A percentile compares a stretch with the other conserved stretches of the same genome.
phyloP scores from a whole-genome alignment of 1,140 invertebrate species.

The Amphibalanus amphitrite region DNA sequence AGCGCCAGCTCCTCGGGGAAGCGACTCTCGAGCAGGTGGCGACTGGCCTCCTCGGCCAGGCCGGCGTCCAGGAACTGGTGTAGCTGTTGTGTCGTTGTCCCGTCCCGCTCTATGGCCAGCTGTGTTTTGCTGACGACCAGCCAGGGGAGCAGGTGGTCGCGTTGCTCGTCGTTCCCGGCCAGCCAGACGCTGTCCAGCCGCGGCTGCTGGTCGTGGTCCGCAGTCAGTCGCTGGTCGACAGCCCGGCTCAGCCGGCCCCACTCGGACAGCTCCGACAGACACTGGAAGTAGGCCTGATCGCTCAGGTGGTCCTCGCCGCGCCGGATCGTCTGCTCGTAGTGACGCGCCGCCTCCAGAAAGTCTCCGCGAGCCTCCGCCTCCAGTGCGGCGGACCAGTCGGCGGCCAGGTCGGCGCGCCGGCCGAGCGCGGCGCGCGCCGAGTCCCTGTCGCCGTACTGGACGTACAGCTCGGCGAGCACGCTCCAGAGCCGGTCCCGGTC shows the following conservation, averaged over 20 bases:
- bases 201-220: background rate
- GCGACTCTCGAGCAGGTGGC: background rate
- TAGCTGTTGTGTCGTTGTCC: background rate
- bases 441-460: background rate
- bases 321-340: background rate
- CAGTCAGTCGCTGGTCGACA: background rate
- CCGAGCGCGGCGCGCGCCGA: background rate
- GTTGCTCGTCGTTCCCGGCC: background rate
- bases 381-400: background rate
- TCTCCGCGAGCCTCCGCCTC: background rate
- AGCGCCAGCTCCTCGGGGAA: slow-evolving; percentile 14
- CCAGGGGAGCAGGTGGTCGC: slow-evolving; percentile 30
- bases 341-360: background rate
- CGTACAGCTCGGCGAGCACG: background rate
- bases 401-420: background rate
- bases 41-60: background rate
- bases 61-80: background rate
- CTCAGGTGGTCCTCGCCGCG: background rate
- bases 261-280: slow-evolving; percentile 29
- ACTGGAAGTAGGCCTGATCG: slow-evolving; percentile 17
- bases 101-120: slow-evolving; percentile 16
- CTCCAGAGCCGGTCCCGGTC: background rate
- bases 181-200: background rate
- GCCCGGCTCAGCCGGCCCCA: slow-evolving; percentile 24
- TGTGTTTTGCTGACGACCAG: slow-evolving; percentile 25